phyloP scores from a whole-genome alignment of 1,140 invertebrate species.

The Drosophila biarmipes region DNA sequence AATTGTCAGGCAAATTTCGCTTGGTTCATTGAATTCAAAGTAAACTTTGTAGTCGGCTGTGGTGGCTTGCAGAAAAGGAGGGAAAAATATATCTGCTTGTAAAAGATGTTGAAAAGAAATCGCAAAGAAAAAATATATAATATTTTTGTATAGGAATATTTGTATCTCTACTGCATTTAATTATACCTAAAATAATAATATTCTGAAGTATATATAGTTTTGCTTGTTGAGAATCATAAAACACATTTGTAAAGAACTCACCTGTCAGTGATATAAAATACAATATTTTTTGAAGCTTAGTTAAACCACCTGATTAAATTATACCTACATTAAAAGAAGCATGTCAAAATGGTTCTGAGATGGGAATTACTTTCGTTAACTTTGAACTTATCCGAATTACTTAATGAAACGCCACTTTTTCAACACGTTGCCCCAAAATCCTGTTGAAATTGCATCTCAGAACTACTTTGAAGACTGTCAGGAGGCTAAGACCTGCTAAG shows the following conservation, averaged over 20 bases:
- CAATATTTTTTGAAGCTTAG: too few relatives aligned
- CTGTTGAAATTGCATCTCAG: constrained; percentile 22
- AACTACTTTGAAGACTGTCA: constrained; percentile 33
- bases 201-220: too few relatives aligned
- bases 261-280: not conserved
- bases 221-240: constrained; percentile 1
- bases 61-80: constrained; percentile 1
- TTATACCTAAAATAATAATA: too few relatives aligned
- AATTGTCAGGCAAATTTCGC: constrained; percentile 74
- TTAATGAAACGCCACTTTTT: too few relatives aligned
- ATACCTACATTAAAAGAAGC: too few relatives aligned
- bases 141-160: not conserved
- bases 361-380: too few relatives aligned
- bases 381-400: too few relatives aligned
- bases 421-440: not conserved
- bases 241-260: not conserved
- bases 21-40: constrained; percentile 72
- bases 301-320: too few relatives aligned
- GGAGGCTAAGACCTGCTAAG: constrained; percentile 40
- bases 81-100: constrained; percentile 16
- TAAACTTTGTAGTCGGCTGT: constrained; percentile 53
- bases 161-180: too few relatives aligned
- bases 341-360: too few relatives aligned
- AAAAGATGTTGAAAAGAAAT: constrained; percentile 2
- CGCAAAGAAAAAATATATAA: not conserved